Conservation (phyloP, 2,113 vertebrate genomes). For the Tauraco erythrolophus region DNA sequence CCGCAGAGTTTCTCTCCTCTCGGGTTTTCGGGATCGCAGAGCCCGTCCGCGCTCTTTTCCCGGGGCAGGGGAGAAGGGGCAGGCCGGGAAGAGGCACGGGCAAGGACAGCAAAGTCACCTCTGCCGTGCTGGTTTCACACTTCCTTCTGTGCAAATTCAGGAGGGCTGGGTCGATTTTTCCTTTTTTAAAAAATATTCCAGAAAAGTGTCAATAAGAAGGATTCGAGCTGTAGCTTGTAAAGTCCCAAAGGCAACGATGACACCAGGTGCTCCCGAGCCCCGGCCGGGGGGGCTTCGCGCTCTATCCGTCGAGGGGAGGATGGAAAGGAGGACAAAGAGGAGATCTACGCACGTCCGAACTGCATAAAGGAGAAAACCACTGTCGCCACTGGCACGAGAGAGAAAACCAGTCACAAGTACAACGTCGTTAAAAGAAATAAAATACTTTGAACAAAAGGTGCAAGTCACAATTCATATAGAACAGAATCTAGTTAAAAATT, state of each 20-base stretch:
- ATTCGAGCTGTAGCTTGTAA: neutral
- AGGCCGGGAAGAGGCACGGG: neutral
- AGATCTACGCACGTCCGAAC: neutral
- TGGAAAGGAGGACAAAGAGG: neutral
- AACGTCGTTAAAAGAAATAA: slow-evolving; percentile 66
- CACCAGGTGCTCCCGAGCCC: neutral
- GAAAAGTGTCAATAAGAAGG: slow-evolving; percentile 29
- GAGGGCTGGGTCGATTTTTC: neutral
- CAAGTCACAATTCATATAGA: slow-evolving; percentile 78
- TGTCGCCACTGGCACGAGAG: slow-evolving; percentile 56
- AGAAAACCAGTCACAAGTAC: slow-evolving; percentile 65
- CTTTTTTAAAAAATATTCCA: slow-evolving; percentile 19
- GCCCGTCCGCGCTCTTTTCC: fast-evolving
- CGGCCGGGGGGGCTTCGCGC: neutral
- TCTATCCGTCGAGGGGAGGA: slow-evolving; percentile 15
- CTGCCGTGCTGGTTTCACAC: slow-evolving; percentile 35
- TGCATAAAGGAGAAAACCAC: slow-evolving; percentile 9
- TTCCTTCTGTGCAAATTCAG: slow-evolving; percentile 71
- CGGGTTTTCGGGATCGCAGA: fast-evolving
- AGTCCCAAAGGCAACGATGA: slow-evolving; percentile 42
- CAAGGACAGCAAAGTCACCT: neutral
- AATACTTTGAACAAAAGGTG: slow-evolving; percentile 72
- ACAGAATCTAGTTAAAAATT: slow-evolving; percentile 77
- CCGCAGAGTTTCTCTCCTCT: neutral
- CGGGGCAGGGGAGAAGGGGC: neutral